A percentile compares a stretch with the other conserved stretches of the same genome.
Conservation (phyloP, 2,888 invertebrate species). For the Eudemis profundana region DNA sequence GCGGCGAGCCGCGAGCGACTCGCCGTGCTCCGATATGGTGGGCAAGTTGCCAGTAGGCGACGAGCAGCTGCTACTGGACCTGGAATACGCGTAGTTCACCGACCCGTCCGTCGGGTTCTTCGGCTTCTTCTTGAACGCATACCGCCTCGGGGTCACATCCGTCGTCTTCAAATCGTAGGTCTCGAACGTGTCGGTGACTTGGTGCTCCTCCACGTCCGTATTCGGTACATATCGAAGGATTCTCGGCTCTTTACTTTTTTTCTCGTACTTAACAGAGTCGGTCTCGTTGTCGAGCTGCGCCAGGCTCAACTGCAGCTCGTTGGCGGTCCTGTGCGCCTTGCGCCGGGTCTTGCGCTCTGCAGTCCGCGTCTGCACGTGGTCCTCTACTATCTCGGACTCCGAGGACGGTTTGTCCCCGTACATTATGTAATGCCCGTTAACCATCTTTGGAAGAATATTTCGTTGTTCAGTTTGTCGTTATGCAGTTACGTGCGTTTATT, state of each 20-base stretch:
- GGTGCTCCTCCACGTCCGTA: slow-evolving; percentile 75
- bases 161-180: slow-evolving; percentile 74
- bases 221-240: slow-evolving; percentile 76
- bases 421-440: slow-evolving; percentile 80
- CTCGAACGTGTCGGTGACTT: slow-evolving; percentile 75
- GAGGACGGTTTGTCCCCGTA: slow-evolving; percentile 78
- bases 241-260: slow-evolving; percentile 75
- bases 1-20: slow-evolving; percentile 63
- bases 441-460: slow-evolving; percentile 66
- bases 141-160: slow-evolving; percentile 70
- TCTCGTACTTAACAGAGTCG: slow-evolving; percentile 77
- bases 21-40: slow-evolving; percentile 77
- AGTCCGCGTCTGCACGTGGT: slow-evolving; percentile 73
- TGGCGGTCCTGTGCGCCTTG: slow-evolving; percentile 68
- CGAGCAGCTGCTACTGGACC: slow-evolving; percentile 78
- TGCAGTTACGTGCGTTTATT: slow-evolving; percentile 49
- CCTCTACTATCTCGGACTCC: slow-evolving; percentile 77
- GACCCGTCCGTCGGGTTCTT: slow-evolving; percentile 78
- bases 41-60: slow-evolving; percentile 78
- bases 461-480: slow-evolving; percentile 45
- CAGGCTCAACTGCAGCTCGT: slow-evolving; percentile 72
- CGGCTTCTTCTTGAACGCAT: slow-evolving; percentile 75
- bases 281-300: slow-evolving; percentile 78
- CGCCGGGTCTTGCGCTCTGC: slow-evolving; percentile 70
- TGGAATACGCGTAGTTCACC: slow-evolving; percentile 75